A percentile compares a stretch with the other conserved stretches of the same genome.
Conservation (phyloP, 2,888 invertebrate species). For the Lasioglossum pauxillum region DNA sequence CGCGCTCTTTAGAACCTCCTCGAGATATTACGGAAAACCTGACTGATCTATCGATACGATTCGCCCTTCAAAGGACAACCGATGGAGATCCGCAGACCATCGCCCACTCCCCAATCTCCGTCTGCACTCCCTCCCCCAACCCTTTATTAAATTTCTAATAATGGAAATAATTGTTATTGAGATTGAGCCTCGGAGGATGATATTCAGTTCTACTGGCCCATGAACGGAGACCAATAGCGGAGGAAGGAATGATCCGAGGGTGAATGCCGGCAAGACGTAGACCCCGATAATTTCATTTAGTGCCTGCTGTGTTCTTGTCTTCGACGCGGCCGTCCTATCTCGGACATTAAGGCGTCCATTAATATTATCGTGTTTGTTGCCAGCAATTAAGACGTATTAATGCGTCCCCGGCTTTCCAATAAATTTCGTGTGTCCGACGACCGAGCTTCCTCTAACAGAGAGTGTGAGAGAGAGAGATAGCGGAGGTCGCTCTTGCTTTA, state of each 20-base stretch:
- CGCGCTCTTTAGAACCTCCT: constrained; percentile 35
- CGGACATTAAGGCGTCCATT: constrained; percentile 27
- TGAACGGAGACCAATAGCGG: constrained; percentile 42
- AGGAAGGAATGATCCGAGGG: constrained; percentile 57
- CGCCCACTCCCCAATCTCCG: constrained; percentile 21
- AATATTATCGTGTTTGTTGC: constrained; percentile 32
- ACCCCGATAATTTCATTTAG: constrained; percentile 72
- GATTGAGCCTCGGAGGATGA: constrained; percentile 66
- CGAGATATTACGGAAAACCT: constrained; percentile 47
- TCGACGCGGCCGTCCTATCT: constrained; percentile 31
- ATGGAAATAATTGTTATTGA: constrained; percentile 82
- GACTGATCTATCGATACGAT: constrained; percentile 54
- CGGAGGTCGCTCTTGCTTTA: not conserved
- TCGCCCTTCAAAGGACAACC: constrained; percentile 58
- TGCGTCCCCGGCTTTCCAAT: constrained; percentile 5
- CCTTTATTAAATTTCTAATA: constrained; percentile 83
- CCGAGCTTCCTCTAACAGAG: not conserved
- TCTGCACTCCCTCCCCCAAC: constrained; percentile 48
- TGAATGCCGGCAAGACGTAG: constrained; percentile 46
- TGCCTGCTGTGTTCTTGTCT: constrained; percentile 62
- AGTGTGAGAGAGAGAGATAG: not conserved
- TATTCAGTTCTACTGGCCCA: constrained; percentile 57
- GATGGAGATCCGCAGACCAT: constrained; percentile 19
- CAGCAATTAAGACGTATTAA: constrained; percentile 26
- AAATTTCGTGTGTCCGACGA: not conserved